Conservation (phyloP, 2,113 vertebrate genomes). For the Microtus richardsoni region DNA sequence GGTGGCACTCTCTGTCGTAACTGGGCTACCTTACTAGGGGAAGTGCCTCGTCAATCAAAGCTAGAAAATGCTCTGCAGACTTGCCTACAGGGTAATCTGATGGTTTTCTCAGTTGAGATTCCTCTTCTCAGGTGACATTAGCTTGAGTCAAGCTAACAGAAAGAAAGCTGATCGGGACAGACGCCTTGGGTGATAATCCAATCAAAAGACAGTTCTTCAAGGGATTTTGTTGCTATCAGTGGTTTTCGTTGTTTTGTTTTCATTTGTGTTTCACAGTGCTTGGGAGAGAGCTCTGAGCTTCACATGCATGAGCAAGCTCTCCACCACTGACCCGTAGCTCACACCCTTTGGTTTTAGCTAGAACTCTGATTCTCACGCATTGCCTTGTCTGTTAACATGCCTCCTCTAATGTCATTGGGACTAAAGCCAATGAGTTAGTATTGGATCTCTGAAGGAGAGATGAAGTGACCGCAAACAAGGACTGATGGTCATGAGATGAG, state of each 20-base stretch:
- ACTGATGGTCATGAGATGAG: not conserved
- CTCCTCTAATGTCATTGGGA: not conserved
- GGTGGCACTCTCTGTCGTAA: no score
- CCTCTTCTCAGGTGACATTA: not conserved
- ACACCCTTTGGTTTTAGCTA: not conserved
- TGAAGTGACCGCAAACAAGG: not conserved
- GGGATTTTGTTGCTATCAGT: not conserved
- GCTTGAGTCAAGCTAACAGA: not conserved
- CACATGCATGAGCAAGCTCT: not conserved
- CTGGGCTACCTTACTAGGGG: not conserved
- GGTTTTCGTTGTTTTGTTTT: not conserved
- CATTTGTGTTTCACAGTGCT: no score
- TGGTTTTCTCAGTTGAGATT: not conserved
- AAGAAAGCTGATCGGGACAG: not conserved
- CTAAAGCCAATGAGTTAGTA: not conserved
- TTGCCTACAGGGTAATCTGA: not conserved
- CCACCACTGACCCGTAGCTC: not conserved
- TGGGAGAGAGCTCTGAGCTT: not conserved
- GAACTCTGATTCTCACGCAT: not conserved
- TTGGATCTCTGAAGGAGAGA: constrained; percentile 19
- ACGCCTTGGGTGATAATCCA: not conserved
- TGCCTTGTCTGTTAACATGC: not conserved
- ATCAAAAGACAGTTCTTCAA: not conserved
- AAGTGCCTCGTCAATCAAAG: not conserved
- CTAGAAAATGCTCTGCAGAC: not conserved